Conservation (phyloP, 2,797 vertebrate species). For the Brachyrhaphis roseni region DNA sequence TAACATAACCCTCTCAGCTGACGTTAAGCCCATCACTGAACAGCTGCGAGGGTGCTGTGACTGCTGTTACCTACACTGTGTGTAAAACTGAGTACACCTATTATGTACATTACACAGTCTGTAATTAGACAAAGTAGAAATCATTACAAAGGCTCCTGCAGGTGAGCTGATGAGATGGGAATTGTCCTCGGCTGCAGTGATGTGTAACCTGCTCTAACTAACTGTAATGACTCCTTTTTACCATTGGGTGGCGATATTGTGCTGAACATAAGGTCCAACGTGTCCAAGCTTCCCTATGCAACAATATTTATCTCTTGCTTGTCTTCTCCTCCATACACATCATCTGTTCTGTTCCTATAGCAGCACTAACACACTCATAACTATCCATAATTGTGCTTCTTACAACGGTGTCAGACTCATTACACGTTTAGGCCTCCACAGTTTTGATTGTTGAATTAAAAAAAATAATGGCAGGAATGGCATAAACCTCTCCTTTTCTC, state of each 20-base stretch:
- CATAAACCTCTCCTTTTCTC: constrained; percentile 44
- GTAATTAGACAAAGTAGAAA: constrained; percentile 73
- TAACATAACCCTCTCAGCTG: constrained; percentile 12
- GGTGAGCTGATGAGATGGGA: constrained; percentile 72
- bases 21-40: constrained; percentile 22
- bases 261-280: constrained; percentile 22
- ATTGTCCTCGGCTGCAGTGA: constrained; percentile 54
- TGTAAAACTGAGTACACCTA: constrained; percentile 68
- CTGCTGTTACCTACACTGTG: constrained; percentile 54
- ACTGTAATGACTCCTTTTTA: constrained; percentile 26
- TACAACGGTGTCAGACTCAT: constrained; percentile 22
- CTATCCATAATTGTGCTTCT: constrained; percentile 16
- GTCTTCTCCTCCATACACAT: constrained; percentile 34
- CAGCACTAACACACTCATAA: constrained; percentile 28
- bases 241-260: constrained; percentile 75
- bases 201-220: constrained; percentile 26
- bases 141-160: constrained; percentile 73
- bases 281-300: background rate
- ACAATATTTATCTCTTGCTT: constrained; percentile 7
- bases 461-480: constrained; percentile 75
- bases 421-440: constrained; percentile 71
- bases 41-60: constrained; percentile 37
- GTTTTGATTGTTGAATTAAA: constrained; percentile 79
- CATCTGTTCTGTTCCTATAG: constrained; percentile 35
- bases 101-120: constrained; percentile 72